Base-by-base conservation (phyloP, 1,140 invertebrate genomes). In the Anoplolepis gracilipes region DNA sequence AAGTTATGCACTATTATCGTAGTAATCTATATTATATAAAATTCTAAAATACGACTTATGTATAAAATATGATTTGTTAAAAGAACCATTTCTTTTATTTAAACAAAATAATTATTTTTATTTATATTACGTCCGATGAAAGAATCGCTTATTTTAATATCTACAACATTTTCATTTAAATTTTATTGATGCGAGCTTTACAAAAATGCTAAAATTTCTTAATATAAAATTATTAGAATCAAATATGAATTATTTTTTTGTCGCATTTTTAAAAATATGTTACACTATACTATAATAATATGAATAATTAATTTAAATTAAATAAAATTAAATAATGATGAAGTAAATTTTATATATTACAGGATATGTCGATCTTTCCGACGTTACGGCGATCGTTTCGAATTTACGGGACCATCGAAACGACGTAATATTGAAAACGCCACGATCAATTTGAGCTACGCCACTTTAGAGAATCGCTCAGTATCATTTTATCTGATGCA, bases 401-500 rank as follows among this genome's bases (percentile, higher is more conserved):
- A 64, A 1, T 88, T 79, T 4, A 61, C 10, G 0, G 82, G 89
- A 19, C 59, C 76, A 22, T 33, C 84, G 16, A 39, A 64, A 19
- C 59, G 65, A 11, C 46, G 25, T 3, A 82, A 57, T 22, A 19
- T 62, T 10, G 86, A 90, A 16, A 91, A 88, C 22, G 85, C 79
- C 0, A 84, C 79, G 6, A 81, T 28, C 1, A 91, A 91, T 25
- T 16, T 90, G 61, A 77, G 87, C 57, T 90, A 91, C 11, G 73
- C 33, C 0, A 36, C 72, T 11, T 25, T 67, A 1, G 85, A 90
- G 59, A 91, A 91, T 25, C 77, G 75, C 0, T 86, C 90, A 1
- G 78, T 90, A 28, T 42, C 73, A 0, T 95, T 93, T 82, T 92
- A 93, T 46, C 85, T 93, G 1, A 87, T 92, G 0, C 92, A 94